phyloP scores from a whole-genome alignment of 2,888 invertebrate genomes.

The Phyllotreta striolata region DNA sequence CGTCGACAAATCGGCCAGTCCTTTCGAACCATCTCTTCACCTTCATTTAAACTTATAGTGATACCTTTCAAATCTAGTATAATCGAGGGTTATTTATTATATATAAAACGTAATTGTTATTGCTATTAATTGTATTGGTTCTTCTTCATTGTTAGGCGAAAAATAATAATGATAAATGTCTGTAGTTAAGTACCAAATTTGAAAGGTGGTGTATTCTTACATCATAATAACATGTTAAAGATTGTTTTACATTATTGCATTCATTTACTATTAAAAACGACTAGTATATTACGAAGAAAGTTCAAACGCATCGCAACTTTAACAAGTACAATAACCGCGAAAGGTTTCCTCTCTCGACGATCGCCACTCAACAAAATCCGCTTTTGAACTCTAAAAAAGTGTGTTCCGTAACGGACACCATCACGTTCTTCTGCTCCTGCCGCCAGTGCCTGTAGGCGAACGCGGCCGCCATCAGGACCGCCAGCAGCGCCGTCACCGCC shows the following conservation, averaged over 20 bases:
- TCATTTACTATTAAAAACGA: conserved; percentile 16
- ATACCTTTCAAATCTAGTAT: conserved; percentile 21
- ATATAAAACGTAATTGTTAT: too few relatives aligned
- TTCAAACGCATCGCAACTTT: not conserved
- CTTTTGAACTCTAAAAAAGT: conserved; percentile 61
- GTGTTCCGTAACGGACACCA: conserved; percentile 60
- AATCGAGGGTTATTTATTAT: too few relatives aligned
- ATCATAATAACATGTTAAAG: conserved; percentile 13
- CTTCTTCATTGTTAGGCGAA: not conserved
- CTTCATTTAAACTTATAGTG: conserved; percentile 6
- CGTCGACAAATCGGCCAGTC: not conserved
- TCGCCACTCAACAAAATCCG: conserved; percentile 57
- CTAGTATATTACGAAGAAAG: not conserved
- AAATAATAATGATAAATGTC: not conserved
- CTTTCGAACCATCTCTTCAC: not conserved
- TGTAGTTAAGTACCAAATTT: too few relatives aligned
- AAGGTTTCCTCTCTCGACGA: not conserved
- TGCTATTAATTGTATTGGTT: too few relatives aligned
- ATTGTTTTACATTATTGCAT: conserved; percentile 38
- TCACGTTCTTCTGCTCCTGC: conserved; percentile 58
- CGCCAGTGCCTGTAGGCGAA: conserved; percentile 57
- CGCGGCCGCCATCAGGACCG: conserved; percentile 51
- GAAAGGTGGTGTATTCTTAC: conserved; percentile 17
- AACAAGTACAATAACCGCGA: not conserved
- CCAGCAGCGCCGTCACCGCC: conserved; percentile 49